A percentile compares a stretch with the other conserved stretches of the same genome.
Evolutionary conservation across 2,797 vertebrate genomes (phyloP).

Genomic region (Delichon dasypus): DNA sequence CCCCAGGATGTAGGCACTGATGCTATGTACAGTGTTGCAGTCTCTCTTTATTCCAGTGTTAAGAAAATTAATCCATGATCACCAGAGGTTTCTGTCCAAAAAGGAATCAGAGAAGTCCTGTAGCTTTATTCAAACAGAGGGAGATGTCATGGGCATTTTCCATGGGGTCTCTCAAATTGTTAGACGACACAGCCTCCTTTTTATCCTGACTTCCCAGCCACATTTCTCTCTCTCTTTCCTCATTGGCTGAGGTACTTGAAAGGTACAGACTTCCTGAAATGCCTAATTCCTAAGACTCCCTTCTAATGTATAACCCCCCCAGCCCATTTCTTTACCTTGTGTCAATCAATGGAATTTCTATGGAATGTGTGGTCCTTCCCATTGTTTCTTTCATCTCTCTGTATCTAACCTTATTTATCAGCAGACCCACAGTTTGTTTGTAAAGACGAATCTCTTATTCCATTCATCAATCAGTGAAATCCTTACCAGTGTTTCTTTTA

Average conservation of each 20-base stretch:
- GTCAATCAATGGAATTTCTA: background rate
- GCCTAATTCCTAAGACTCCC: background rate
- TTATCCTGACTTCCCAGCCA: rapidly evolving
- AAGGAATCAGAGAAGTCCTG: background rate
- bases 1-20: too few relatives aligned
- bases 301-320: background rate
- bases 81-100: background rate
- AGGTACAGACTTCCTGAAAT: background rate
- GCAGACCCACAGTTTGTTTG: background rate
- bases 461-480: background rate
- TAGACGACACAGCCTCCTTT: background rate
- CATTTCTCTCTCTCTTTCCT: background rate
- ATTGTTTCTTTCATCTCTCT: background rate
- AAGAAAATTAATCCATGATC: background rate
- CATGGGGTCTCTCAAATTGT: background rate
- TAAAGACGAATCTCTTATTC: background rate
- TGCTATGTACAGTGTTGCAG: background rate
- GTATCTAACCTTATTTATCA: background rate
- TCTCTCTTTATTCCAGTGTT: background rate
- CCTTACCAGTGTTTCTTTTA: background rate
- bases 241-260: background rate
- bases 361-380: background rate
- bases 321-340: background rate
- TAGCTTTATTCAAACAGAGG: background rate
- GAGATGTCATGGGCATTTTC: background rate